phyloP scores from a whole-genome alignment of 2,888 invertebrate species.

The Furcula furcula region DNA sequence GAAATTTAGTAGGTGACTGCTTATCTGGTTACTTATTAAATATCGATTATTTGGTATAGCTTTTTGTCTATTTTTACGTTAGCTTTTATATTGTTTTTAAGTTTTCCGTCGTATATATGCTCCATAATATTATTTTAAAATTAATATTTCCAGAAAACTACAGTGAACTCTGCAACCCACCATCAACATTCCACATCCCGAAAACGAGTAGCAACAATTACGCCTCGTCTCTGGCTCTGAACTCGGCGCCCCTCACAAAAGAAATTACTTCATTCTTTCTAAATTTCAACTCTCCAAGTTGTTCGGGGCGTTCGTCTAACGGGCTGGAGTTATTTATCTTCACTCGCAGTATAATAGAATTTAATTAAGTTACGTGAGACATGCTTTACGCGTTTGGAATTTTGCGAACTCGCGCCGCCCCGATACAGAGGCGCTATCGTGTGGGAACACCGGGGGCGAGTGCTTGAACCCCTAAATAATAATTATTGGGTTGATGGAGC shows the following conservation, averaged over 20 bases:
- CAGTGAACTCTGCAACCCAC: conserved; percentile 10
- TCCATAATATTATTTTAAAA: too few species aligned
- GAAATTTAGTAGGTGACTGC: too few species aligned
- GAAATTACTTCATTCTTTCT: conserved; percentile 72
- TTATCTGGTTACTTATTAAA: too few species aligned
- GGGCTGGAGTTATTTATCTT: conserved; percentile 74
- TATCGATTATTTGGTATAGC: too few species aligned
- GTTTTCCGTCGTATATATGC: too few species aligned
- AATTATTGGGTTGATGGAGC: too few species aligned
- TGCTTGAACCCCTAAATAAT: conserved; percentile 12
- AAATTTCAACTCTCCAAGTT: conserved; percentile 54
- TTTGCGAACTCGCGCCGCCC: conserved; percentile 46
- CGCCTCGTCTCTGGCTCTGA: conserved; percentile 36
- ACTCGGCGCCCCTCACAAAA: conserved; percentile 46
- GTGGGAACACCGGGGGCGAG: conserved; percentile 12
- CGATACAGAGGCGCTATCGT: conserved; percentile 38
- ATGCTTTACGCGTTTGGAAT: conserved; percentile 67
- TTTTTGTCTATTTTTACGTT: too few species aligned
- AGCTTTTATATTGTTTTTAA: too few species aligned
- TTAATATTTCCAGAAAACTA: conserved; percentile 1
- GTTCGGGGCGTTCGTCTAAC: conserved; percentile 42
- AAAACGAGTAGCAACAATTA: conserved; percentile 37
- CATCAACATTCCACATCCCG: conserved; percentile 24
- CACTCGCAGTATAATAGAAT: conserved; percentile 72
- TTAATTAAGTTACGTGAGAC: conserved; percentile 78